Evolutionary conservation across 2,113 vertebrate species (phyloP).

Genomic region (Pollimyrus isidori): DNA sequence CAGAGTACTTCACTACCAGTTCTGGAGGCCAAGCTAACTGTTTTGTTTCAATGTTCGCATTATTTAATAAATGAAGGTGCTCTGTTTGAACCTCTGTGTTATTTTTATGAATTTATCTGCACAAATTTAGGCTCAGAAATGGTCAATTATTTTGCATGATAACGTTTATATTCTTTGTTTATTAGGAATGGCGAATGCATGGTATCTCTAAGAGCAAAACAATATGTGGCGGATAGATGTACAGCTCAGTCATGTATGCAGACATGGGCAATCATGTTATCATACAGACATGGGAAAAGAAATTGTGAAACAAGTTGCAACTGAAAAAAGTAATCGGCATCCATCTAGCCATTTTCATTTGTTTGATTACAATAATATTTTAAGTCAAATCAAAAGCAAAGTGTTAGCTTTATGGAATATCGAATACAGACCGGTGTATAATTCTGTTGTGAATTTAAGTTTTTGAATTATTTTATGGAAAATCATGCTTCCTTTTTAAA

Average conservation of each 20-base stretch:
- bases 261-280: background rate
- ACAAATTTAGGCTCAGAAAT: background rate
- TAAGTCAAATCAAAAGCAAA: background rate
- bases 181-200: background rate
- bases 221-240: background rate
- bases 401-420: background rate
- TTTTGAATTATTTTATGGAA: background rate
- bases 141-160: background rate
- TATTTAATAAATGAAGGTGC: slow-evolving; percentile 49
- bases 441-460: background rate
- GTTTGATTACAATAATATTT: background rate
- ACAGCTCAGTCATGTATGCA: background rate
- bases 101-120: background rate
- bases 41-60: slow-evolving; percentile 36
- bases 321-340: background rate
- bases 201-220: background rate
- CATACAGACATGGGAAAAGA: background rate
- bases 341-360: background rate
- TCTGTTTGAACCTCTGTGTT: slow-evolving; percentile 28
- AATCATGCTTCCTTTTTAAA: background rate
- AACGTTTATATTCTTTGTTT: background rate
- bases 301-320: background rate
- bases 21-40: background rate
- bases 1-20: background rate
- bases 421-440: background rate